A percentile compares a stretch with the other conserved stretches of the same genome.
Evolutionary conservation across 2,888 invertebrate species (phyloP).

Genomic region (Pristionchus arcanus): DNA sequence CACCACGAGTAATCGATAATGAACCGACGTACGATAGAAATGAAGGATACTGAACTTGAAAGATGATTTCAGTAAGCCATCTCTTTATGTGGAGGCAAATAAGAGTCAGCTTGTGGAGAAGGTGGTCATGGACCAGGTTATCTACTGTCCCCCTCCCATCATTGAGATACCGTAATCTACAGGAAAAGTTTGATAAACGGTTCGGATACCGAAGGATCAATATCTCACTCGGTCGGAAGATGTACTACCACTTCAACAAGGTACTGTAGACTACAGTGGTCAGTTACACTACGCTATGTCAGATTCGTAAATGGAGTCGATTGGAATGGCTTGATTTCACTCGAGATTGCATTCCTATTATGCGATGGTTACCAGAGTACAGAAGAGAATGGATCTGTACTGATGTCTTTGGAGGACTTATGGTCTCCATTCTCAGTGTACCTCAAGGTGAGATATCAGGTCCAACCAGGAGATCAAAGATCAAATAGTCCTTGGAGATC

Average conservation of each 20-base stretch:
- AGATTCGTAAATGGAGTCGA: constrained; percentile 61
- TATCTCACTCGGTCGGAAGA: constrained; percentile 57
- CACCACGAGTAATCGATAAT: constrained; percentile 28
- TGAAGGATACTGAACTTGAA: not conserved
- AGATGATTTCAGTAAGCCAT: not conserved
- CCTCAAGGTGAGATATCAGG: constrained; percentile 65
- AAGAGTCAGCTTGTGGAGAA: constrained; percentile 45
- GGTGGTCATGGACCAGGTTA: constrained; percentile 47
- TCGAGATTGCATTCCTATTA: constrained; percentile 62
- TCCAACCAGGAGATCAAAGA: not conserved
- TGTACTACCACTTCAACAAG: constrained; percentile 57
- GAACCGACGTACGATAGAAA: not conserved
- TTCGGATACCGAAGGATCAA: constrained; percentile 61
- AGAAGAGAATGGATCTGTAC: constrained; percentile 59
- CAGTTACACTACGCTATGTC: not conserved
- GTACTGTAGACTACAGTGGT: constrained; percentile 8
- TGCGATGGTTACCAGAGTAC: constrained; percentile 67
- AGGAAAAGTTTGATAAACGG: constrained; percentile 61
- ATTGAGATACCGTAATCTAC: constrained; percentile 14
- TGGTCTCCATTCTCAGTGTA: constrained; percentile 71
- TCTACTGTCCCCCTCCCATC: not conserved
- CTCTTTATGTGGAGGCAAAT: constrained; percentile 11
- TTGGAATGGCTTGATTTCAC: constrained; percentile 65
- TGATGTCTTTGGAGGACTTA: constrained; percentile 70
- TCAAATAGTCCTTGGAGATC: not conserved